Evolutionary conservation across 1,140 invertebrate species (phyloP).

Genomic region (Oedothorax gibbosus): DNA sequence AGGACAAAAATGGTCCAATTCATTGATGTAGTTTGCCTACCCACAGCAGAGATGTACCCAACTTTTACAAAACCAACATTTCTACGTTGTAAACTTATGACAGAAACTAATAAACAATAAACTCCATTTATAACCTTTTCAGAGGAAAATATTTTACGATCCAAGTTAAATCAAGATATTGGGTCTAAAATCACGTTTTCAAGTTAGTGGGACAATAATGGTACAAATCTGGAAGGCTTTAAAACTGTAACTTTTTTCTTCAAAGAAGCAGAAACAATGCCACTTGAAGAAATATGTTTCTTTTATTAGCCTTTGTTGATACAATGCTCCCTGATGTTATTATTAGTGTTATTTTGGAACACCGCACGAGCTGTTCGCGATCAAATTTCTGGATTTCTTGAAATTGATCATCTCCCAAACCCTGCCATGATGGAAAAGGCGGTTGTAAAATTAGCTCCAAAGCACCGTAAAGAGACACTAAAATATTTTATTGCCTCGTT

Average conservation of each 20-base stretch:
- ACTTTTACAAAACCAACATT: no score
- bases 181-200: constrained; percentile 28
- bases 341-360: neutral
- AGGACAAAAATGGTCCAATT: no score
- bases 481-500: no score
- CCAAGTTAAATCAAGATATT: constrained; percentile 11
- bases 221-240: neutral
- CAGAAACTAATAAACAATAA: neutral
- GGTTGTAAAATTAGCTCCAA: constrained; percentile 27
- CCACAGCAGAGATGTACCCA: no score
- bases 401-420: constrained; percentile 7
- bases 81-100: no score
- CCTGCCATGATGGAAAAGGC: neutral
- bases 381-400: neutral
- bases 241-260: constrained; percentile 13
- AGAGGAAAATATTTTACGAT: constrained; percentile 39
- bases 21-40: no score
- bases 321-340: constrained; percentile 9
- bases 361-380: neutral
- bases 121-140: constrained; percentile 17
- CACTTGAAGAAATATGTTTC: constrained; percentile 23
- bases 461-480: no score
- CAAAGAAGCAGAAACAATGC: neutral
- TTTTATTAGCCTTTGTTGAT: constrained; percentile 18
- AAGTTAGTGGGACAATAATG: constrained; percentile 32